Evolutionary conservation across 1,140 invertebrate genomes (phyloP).

Genomic region (Drosophila quadrilineata): DNA sequence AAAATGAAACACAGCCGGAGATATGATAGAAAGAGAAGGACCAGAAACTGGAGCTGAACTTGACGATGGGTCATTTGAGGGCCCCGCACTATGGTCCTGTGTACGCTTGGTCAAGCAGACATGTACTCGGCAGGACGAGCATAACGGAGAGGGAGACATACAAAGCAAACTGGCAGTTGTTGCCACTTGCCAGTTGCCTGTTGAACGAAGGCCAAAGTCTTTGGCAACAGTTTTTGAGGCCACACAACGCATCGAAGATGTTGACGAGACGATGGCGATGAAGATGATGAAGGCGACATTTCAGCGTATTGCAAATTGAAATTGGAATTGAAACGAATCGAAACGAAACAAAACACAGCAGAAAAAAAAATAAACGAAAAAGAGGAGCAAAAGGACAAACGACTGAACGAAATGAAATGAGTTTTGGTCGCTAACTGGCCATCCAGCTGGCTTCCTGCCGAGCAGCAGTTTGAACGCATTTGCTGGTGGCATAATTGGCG

Average conservation of each 20-base stretch:
- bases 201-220: too few species aligned
- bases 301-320: slow-evolving; percentile 72
- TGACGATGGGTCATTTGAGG: slow-evolving; percentile 3
- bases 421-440: slow-evolving; percentile 70
- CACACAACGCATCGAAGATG: slow-evolving; percentile 44
- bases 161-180: slow-evolving; percentile 19
- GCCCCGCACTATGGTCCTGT: slow-evolving; percentile 28
- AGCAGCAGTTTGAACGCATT: slow-evolving; percentile 58
- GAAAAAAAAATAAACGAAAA: not conserved
- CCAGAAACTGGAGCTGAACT: too few species aligned
- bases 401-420: slow-evolving; percentile 53
- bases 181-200: too few species aligned
- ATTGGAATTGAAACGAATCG: slow-evolving; percentile 68
- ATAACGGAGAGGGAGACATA: slow-evolving; percentile 33
- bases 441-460: slow-evolving; percentile 71
- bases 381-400: not conserved
- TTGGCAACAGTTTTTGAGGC: slow-evolving; percentile 51
- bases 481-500: slow-evolving; percentile 79
- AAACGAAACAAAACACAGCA: slow-evolving; percentile 44
- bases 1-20: slow-evolving; percentile 65
- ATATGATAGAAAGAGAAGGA: not conserved
- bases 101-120: slow-evolving; percentile 78
- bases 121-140: slow-evolving; percentile 13
- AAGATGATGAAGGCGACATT: slow-evolving; percentile 54
- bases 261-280: slow-evolving; percentile 14